Evolutionary conservation across 2,888 invertebrate genomes (phyloP), one percentile per base, ranked within the genome.

Genomic region (Dusona sp.): DNA sequence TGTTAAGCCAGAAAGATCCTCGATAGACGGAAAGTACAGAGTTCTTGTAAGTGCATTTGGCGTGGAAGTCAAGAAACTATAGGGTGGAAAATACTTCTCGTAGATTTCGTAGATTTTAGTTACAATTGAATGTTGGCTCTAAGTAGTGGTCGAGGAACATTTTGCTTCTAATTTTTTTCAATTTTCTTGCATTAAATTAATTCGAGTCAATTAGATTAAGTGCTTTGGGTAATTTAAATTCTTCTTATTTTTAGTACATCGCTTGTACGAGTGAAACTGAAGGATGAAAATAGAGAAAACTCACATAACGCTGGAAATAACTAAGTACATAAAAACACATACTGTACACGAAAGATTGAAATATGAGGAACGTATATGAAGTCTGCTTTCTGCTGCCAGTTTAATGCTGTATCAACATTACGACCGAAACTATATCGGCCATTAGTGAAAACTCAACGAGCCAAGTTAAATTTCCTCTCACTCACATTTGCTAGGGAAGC

Each of bases 401-500:
- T 79, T 74, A 79, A 79, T n/a, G 22, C 38, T n/a, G 22, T 72
- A 73, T 68, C 73, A 67, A 68, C 38, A 38, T 57, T 74, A 42
- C 79, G 57, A 64, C 45, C 67, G 51, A 45, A 22, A 57, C 78
- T 79, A 74, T 65, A 79, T 73, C 19, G 38, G 36, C 68, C 65
- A 83, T 83, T 83, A 73, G 79, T 67, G 36, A 36, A 72, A 45
- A 72, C 25, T 33, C 73, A 74, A 83, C 67, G 73, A 73, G 73
- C 67, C 42, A 57, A 67, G 29, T 72, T 72, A 83, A 65, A 73
- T 83, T 73, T n/a, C 54, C 72, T 78, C 51, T 13, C n/a, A n/a
- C 42, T 36, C 33, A 11, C n/a, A n/a, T 22, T 33, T 54, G 11
- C 48, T 8, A 36, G 33, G 33, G 29, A 65, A 45, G n/a, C 25